These are phyloP conservation scores for Hepsetus odoe DNA, from an alignment of 2,113 vertebrate species.

Conservation along the genomic window DNA sequence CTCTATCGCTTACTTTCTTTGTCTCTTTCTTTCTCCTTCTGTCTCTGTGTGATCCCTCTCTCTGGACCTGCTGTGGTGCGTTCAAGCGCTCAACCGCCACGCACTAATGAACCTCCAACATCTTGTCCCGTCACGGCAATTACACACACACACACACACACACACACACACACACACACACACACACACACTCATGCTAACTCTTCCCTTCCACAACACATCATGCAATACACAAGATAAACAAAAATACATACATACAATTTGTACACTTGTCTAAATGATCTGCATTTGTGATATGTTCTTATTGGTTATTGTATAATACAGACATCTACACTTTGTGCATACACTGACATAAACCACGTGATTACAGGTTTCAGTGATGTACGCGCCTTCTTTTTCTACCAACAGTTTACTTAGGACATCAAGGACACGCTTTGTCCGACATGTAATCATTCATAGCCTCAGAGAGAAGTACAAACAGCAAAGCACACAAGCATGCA, in stretches of 20 bases:
- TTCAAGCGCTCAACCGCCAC: constrained; percentile 74
- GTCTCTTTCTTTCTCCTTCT: constrained; percentile 35
- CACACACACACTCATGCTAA: constrained; percentile 56
- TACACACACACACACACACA: constrained; percentile 51
- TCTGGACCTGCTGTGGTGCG: constrained; percentile 61
- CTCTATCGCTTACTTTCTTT: constrained; percentile 32
- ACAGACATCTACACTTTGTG: background rate
- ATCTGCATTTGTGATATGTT: background rate
- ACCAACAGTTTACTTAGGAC: constrained; percentile 25
- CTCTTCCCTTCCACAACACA: constrained; percentile 16
- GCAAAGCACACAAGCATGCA: constrained; percentile 15
- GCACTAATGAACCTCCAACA: constrained; percentile 76
- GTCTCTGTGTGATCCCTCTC: constrained; percentile 51
- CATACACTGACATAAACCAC: background rate
- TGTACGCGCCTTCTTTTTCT: background rate
- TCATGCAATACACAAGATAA: constrained; percentile 57
- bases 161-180: constrained; percentile 40
- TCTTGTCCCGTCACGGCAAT: constrained; percentile 82
- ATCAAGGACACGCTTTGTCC: constrained; percentile 46
- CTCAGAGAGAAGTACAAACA: constrained; percentile 26
- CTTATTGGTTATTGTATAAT: background rate
- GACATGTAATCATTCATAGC: constrained; percentile 37
- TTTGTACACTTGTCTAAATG: constrained; percentile 2
- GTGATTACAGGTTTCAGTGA: constrained; percentile 17
- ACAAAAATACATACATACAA: constrained; percentile 30